Base-by-base conservation (phyloP, 1,140 invertebrate species). In the Littorina saxatilis region DNA sequence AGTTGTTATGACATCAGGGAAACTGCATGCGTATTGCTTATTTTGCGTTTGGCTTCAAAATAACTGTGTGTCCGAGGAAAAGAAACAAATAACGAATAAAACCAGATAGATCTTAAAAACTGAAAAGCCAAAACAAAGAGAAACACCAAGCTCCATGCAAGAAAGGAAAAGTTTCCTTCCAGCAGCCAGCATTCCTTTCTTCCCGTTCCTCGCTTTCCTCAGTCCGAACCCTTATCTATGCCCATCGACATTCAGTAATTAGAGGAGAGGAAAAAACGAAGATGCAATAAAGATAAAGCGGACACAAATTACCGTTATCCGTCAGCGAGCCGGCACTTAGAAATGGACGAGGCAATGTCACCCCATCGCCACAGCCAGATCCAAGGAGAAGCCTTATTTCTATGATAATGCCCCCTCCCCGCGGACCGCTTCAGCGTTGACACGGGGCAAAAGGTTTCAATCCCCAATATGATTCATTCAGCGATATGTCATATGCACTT, bases 401-500 rank as follows among this genome's bases (percentile, higher is more conserved):
- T 83, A 83, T 83, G 82, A 83, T 83, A 83, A 83, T 83, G 50
- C 78, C 72, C 52, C n/a, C 75, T 70, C 75, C 77, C 70, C 13
- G 40, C 68, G 77, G 77, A 40, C 43, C 82, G 77, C 40, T 61
- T 75, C 58, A 37, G 76, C 81, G 43, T 79, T 79, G 77, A 61
- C 74, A 79, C 35, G 70, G 70, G 82, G 72, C 82, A 83, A 83
- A 83, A 79, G 77, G 78, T 72, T 78, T 63, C 77, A 50, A 79
- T 77, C 78, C 58, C 70, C 82, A 83, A 83, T 83, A 83, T 83
- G 82, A 83, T 83, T 75, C 82, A 79, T 83, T 83, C 82, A 74
- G 55, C 72, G 77, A 83, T 83, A 83, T 80, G 82, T 68, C 79
- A 80, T 77, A 83, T 83, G 79, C 78, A 80, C 74, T 79, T 79